Evolutionary conservation across 2,888 invertebrate genomes (phyloP), one percentile per base, ranked within the genome.

Genomic region (Ypsolopha scabrella): DNA sequence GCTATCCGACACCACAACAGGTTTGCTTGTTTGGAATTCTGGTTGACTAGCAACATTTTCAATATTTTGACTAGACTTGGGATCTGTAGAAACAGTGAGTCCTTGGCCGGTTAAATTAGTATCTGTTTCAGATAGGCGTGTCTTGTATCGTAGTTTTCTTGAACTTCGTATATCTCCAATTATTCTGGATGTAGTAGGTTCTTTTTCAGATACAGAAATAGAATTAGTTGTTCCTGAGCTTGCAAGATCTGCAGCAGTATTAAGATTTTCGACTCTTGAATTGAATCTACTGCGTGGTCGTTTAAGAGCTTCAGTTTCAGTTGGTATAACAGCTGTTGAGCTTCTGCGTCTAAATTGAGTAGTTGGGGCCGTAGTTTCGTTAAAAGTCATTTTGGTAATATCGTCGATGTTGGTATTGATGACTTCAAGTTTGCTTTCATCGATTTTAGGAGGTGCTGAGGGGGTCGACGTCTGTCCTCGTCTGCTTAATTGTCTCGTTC

Each of bases 71-170:
- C 81, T 80, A 80, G 81, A 78, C 63, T 75, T 73, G 50, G 60
- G 63, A 53, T 73, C 67, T 68, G 33, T 50, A 6, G 43, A 34
- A 37, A 33, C 9, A 57, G 61, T 60, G 38, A 80, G 64, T 54
- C 78, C 80, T 63, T 77, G 73, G 6, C 75, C 78, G 13, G 83
- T 80, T 63, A 81, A 62, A 62, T 86, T 86, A 6, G 80, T 69
- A 52, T 85, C 83, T 9, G 73, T 76, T 60, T 85, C 85, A 8
- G 72, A 63, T 48, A 65, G 61, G 50, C 80, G 66, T 35, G 75
- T 66, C 58, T 70, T 75, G 53, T 78, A 82, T 59, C 74, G 74
- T 44, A 86, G 60, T 65, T 82, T 85, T 50, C 75, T 71, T 24
- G 77, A 62, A 52, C 65, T 73, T 59, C 74, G 73, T 48, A 72